Evolutionary conservation across 2,113 vertebrate genomes (phyloP), one percentile per base, ranked within the genome.

Genomic region (Lepidothrix coronata): DNA sequence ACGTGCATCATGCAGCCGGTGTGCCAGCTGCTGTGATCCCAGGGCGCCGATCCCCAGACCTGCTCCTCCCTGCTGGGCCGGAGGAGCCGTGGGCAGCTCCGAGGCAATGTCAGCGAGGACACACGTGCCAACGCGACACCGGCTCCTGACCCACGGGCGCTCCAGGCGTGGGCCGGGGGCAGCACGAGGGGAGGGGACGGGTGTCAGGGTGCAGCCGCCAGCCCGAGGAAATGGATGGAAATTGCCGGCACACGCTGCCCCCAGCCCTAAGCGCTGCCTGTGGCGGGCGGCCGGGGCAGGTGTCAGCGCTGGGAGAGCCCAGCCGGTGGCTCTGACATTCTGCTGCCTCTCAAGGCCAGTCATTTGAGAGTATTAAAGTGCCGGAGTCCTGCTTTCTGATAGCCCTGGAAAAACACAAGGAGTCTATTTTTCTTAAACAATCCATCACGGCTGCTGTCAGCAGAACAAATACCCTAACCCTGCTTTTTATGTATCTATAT

Each of bases 371-470:
- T 96, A 96, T 97, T 98, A 97, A 95, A 97, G 96, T 90, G 91
- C 96, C 89, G 94, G 96, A 89, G 81, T 97, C 91, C 68, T 87
- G 97, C 97, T 97, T 97, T 95, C 96, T 96, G 96, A 95, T 95
- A 95, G 96, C 97, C 72, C 95, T 93, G 82, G 92, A 96, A 96
- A 94, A 96, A 97, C 95, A 96, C 68, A 93, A 95, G 72, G 87
- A 97, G 96, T 97, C 97, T 96, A 96, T 96, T 97, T 97, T 97
- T 97, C 96, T 97, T 95, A 97, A 97, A 96, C 95, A 97, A 98
- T 98, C 97, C 96, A 97, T 98, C 97, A 97, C 87, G 43, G 91
- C 91, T 89, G 94, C 97, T 98, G 97, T 98, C 97, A 98, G 95
- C 96, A 95, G 96, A 97, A 97, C 97, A 98, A 97, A 97, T 97